Evolutionary conservation across 2,888 invertebrate genomes (phyloP).

Genomic region (Hedychridium roseum): DNA sequence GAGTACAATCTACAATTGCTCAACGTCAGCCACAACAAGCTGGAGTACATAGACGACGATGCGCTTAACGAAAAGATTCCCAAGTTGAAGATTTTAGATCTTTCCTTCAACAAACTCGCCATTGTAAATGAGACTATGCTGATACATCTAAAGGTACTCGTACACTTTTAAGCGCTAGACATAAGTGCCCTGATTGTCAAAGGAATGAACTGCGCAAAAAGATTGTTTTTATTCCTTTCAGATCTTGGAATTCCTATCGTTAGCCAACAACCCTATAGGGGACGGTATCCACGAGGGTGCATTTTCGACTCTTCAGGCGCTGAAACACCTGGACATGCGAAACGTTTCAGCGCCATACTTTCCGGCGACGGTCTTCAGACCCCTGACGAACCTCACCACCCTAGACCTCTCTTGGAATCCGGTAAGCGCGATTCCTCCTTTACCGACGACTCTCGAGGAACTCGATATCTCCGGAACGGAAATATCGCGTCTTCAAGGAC

Average conservation of each 20-base stretch:
- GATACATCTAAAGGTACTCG: constrained; percentile 53
- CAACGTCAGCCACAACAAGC: constrained; percentile 83
- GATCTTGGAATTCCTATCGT: constrained; percentile 51
- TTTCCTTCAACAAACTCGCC: constrained; percentile 53
- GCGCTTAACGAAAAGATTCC: constrained; percentile 53
- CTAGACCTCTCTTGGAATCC: constrained; percentile 64
- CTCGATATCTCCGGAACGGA: constrained; percentile 73
- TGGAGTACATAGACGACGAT: constrained; percentile 75
- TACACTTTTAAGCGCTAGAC: neutral
- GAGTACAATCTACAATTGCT: constrained; percentile 86
- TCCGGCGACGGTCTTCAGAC: constrained; percentile 46
- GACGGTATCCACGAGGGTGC: constrained; percentile 56
- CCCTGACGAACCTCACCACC: constrained; percentile 42
- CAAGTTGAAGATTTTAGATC: constrained; percentile 52
- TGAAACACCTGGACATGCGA: constrained; percentile 48
- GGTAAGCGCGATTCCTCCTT: constrained; percentile 66
- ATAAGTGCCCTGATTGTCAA: no score
- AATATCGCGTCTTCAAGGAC: constrained; percentile 64
- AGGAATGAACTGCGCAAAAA: no score
- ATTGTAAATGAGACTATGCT: constrained; percentile 58
- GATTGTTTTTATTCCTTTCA: no score
- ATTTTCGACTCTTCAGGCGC: constrained; percentile 44
- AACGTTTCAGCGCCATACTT: constrained; percentile 49
- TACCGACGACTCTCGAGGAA: constrained; percentile 68
- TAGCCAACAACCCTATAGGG: constrained; percentile 54